These are phyloP conservation scores for Pollenia labialis DNA, from an alignment of 2,888 invertebrate species.

Conservation along the genomic window DNA sequence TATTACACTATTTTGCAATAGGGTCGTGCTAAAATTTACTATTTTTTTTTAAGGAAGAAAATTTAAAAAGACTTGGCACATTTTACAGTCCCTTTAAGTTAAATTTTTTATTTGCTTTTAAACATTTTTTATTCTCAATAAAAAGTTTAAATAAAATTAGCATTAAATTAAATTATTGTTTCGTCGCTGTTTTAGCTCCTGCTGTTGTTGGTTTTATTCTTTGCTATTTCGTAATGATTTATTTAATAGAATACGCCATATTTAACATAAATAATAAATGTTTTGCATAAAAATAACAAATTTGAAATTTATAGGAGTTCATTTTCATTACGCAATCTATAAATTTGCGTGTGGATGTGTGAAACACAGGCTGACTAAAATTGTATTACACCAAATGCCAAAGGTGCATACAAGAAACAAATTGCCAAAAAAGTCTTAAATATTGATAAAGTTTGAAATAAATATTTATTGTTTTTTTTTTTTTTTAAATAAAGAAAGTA, in stretches of 20 bases:
- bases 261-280: slow-evolving; percentile 72
- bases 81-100: background rate
- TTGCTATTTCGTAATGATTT: slow-evolving; percentile 60
- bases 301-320: slow-evolving; percentile 68
- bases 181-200: background rate
- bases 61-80: too few relatives aligned
- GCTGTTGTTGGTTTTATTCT: slow-evolving; percentile 8
- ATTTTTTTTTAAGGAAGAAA: too few relatives aligned
- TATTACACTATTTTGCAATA: too few relatives aligned
- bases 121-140: background rate
- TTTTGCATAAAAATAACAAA: slow-evolving; percentile 67
- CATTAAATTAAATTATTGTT: slow-evolving; percentile 27
- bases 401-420: too few relatives aligned
- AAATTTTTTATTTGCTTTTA: background rate
- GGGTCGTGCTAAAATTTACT: too few relatives aligned
- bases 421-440: too few relatives aligned
- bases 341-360: background rate
- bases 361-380: too few relatives aligned
- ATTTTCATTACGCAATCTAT: slow-evolving; percentile 73
- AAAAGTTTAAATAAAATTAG: slow-evolving; percentile 1
- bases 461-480: too few relatives aligned
- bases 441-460: too few relatives aligned
- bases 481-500: too few relatives aligned
- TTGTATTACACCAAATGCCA: too few relatives aligned
- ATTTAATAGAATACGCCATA: slow-evolving; percentile 60